These are phyloP conservation scores for Aproaerema taeniolella DNA, from an alignment of 2,888 invertebrate species.

Conservation along the genomic window DNA sequence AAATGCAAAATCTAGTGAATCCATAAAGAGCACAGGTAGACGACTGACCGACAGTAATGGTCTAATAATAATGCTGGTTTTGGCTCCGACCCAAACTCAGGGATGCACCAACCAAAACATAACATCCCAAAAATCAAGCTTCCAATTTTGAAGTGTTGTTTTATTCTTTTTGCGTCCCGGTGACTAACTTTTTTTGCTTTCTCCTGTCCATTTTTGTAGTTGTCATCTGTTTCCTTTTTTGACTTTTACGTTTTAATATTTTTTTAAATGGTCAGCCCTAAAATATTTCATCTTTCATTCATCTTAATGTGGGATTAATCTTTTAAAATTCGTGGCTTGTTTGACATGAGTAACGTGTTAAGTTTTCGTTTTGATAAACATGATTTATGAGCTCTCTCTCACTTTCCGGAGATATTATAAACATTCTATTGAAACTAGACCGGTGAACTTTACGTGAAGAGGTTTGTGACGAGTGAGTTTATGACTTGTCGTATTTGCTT, in stretches of 20 bases:
- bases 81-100: constrained; percentile 57
- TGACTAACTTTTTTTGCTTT: too few species aligned
- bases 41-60: constrained; percentile 47
- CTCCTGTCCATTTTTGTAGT: too few species aligned
- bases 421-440: constrained; percentile 1
- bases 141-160: background rate
- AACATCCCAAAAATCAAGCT: background rate
- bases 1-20: constrained; percentile 27
- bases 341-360: constrained; percentile 8
- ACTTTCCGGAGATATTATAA: constrained; percentile 1
- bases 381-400: constrained; percentile 14
- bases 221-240: background rate
- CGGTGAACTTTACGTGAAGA: constrained; percentile 1
- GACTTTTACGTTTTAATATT: background rate
- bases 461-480: background rate
- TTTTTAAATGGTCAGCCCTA: constrained; percentile 21
- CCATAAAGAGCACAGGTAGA: constrained; percentile 52
- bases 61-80: constrained; percentile 66
- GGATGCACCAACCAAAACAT: constrained; percentile 28
- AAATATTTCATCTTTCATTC: constrained; percentile 27
- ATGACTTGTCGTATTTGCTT: too few species aligned
- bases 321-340: constrained; percentile 15
- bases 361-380: constrained; percentile 12
- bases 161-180: background rate
- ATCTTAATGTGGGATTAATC: constrained; percentile 16